Evolutionary conservation across 2,797 vertebrate genomes (phyloP).

Genomic region (Protonibea diacanthus): DNA sequence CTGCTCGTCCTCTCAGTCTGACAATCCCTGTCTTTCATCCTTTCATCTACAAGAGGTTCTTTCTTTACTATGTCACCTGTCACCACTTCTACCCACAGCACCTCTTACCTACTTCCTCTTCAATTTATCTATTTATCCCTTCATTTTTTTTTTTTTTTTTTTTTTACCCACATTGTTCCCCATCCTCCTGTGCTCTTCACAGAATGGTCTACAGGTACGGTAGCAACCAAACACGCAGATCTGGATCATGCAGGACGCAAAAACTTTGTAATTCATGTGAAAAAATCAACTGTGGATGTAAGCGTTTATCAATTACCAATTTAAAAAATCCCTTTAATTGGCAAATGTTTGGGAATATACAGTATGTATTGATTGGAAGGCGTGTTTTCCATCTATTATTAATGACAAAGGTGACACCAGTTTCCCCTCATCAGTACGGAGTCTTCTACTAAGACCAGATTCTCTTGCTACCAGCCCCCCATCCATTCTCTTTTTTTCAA

Average conservation of each 20-base stretch:
- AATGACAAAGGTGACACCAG: background rate
- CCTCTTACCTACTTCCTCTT: constrained; percentile 14
- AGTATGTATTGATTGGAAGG: background rate
- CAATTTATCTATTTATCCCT: constrained; percentile 3
- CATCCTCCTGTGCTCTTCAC: background rate
- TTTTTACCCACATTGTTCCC: background rate
- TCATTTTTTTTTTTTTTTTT: background rate
- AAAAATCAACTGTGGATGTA: background rate
- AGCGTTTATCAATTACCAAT: background rate
- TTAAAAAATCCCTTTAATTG: background rate
- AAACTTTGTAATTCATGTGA: background rate
- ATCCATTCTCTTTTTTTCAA: constrained; percentile 18
- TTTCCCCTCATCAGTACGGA: constrained; percentile 2
- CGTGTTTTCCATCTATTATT: background rate
- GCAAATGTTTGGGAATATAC: background rate
- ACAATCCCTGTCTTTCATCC: constrained; percentile 27
- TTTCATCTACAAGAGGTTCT: constrained; percentile 37
- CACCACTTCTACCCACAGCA: background rate
- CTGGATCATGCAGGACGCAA: no score
- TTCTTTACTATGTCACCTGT: constrained; percentile 40
- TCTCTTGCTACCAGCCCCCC: constrained; percentile 3
- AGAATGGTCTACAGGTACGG: background rate
- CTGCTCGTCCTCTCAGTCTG: constrained; percentile 14
- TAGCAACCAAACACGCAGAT: background rate
- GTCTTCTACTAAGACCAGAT: background rate